Evolutionary conservation across 2,888 invertebrate genomes (phyloP).

Genomic region (Eupithecia pulchellata): DNA sequence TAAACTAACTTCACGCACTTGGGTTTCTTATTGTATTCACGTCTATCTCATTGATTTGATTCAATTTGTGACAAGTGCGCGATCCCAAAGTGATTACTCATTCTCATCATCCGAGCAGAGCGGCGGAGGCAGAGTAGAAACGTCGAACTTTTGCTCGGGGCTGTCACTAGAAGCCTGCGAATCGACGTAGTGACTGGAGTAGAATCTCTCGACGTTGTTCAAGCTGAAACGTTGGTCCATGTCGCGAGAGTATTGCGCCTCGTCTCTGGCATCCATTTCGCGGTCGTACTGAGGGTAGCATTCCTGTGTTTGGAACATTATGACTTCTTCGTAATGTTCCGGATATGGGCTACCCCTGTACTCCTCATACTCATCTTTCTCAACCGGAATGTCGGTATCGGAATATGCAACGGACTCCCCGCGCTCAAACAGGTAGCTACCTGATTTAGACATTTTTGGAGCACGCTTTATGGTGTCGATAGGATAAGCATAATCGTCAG

Average conservation of each 20-base stretch:
- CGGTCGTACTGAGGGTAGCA: slow-evolving; percentile 80
- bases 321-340: slow-evolving; percentile 76
- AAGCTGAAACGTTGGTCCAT: slow-evolving; percentile 80
- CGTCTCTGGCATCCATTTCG: slow-evolving; percentile 58
- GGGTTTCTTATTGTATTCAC: neutral
- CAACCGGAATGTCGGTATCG: slow-evolving; percentile 74
- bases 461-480: slow-evolving; percentile 82
- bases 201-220: slow-evolving; percentile 79
- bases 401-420: slow-evolving; percentile 78
- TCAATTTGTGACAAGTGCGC: slow-evolving; percentile 30
- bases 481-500: slow-evolving; percentile 81
- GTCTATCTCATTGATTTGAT: slow-evolving; percentile 14
- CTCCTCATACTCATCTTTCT: slow-evolving; percentile 77
- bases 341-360: slow-evolving; percentile 80
- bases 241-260: slow-evolving; percentile 70
- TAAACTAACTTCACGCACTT: slow-evolving; percentile 28
- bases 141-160: slow-evolving; percentile 90
- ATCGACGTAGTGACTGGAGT: slow-evolving; percentile 84
- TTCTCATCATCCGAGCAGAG: slow-evolving; percentile 91
- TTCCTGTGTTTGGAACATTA: slow-evolving; percentile 79
- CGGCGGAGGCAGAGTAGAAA: slow-evolving; percentile 91
- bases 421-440: slow-evolving; percentile 75
- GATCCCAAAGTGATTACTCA: slow-evolving; percentile 62
- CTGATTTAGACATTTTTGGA: slow-evolving; percentile 76
- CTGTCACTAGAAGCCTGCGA: slow-evolving; percentile 87